phyloP scores from a whole-genome alignment of 2,113 vertebrate genomes.

The Rattus rattus region DNA sequence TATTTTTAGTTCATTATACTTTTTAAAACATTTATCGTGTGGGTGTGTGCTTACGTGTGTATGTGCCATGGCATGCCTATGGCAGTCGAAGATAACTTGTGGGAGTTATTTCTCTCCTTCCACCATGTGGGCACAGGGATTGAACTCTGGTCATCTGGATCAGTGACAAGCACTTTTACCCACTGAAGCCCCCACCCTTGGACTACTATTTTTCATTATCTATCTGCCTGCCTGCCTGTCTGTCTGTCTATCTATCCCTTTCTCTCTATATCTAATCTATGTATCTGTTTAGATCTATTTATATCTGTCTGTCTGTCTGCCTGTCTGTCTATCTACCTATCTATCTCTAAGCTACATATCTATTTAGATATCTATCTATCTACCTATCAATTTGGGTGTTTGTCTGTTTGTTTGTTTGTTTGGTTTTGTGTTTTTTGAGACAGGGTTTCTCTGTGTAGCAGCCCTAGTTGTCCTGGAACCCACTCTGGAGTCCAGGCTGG shows the following conservation, averaged over 20 bases:
- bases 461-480: not conserved
- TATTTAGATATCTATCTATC: too few species aligned
- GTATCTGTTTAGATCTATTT: too few species aligned
- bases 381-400: too few species aligned
- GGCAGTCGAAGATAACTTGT: not conserved
- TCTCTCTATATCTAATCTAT: too few species aligned
- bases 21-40: not conserved
- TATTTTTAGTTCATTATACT: not conserved
- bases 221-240: too few species aligned
- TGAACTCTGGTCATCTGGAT: not conserved
- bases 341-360: too few species aligned
- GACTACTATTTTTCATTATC: not conserved
- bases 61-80: not conserved
- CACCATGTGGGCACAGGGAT: not conserved
- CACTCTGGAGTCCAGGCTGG: not conserved
- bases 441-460: not conserved
- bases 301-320: too few species aligned
- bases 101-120: not conserved
- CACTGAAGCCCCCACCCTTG: not conserved
- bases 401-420: not conserved
- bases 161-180: not conserved
- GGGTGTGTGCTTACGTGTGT: not conserved
- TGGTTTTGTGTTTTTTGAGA: not conserved
- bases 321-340: too few species aligned
- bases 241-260: too few species aligned